Evolutionary conservation across 2,113 vertebrate species (phyloP).

Genomic region (Empidonax traillii): DNA sequence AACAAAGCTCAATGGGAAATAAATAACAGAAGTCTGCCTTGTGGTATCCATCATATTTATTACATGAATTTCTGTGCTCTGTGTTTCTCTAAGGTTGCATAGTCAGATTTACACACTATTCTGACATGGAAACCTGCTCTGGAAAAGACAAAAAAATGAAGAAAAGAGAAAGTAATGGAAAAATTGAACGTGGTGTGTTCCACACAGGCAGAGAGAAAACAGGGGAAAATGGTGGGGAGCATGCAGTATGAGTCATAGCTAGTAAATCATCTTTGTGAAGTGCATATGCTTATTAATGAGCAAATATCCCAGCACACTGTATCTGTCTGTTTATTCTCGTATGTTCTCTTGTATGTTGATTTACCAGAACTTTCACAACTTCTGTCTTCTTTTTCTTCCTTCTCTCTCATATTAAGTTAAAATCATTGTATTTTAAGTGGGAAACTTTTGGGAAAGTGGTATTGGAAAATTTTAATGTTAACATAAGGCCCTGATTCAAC

Average conservation of each 20-base stretch:
- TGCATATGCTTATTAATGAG: neutral
- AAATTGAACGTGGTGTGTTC: neutral
- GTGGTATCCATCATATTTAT: neutral
- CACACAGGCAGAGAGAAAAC: neutral
- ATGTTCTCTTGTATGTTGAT: neutral
- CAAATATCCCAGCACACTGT: neutral
- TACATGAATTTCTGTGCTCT: neutral
- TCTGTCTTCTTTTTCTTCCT: neutral
- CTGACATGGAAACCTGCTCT: neutral
- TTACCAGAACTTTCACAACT: neutral
- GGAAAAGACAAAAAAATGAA: neutral
- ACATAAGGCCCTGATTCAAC: neutral
- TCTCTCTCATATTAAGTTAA: neutral
- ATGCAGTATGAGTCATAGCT: neutral
- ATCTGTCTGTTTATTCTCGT: neutral
- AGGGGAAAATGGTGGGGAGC: neutral
- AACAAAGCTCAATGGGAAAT: neutral
- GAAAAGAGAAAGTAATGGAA: neutral
- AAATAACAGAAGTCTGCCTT: neutral
- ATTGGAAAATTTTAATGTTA: neutral
- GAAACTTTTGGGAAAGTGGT: neutral
- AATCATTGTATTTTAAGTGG: neutral
- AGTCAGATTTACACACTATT: neutral
- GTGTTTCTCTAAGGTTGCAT: neutral
- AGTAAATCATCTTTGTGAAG: neutral